phyloP scores from a whole-genome alignment of 1,140 invertebrate species.

The Cydia strobilella region DNA sequence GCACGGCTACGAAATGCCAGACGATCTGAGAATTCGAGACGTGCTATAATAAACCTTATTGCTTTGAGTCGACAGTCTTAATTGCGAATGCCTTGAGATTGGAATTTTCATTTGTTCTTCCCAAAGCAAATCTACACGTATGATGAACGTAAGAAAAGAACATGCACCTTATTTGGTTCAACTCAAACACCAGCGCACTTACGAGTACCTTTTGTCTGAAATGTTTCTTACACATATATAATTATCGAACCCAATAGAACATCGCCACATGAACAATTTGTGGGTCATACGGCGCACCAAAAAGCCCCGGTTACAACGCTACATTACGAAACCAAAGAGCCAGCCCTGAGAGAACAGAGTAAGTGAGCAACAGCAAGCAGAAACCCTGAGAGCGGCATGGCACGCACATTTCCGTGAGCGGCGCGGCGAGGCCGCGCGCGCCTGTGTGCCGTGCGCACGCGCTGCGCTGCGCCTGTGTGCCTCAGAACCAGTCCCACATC shows the following conservation, averaged over 20 bases:
- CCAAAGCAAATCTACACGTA: conserved; percentile 11
- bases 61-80: background rate
- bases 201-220: too few relatives aligned
- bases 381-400: conserved; percentile 48
- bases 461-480: conserved; percentile 48
- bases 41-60: background rate
- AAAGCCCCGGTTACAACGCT: conserved; percentile 23
- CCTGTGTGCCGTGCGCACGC: conserved; percentile 35
- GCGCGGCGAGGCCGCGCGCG: conserved; percentile 46
- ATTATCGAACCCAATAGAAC: background rate
- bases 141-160: background rate
- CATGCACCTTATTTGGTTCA: background rate
- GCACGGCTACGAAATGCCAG: conserved; percentile 14
- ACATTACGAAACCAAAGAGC: conserved; percentile 8
- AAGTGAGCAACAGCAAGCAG: conserved; percentile 20
- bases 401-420: conserved; percentile 77
- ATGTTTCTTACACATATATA: too few relatives aligned
- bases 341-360: conserved; percentile 33
- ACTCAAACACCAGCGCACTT: background rate
- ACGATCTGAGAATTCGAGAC: background rate
- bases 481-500: conserved; percentile 76
- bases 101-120: conserved; percentile 10
- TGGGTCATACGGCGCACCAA: background rate
- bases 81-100: background rate
- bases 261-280: background rate